Evolutionary conservation across 1,140 invertebrate genomes (phyloP), one percentile per base, ranked within the genome.

Genomic region (Adelges cooleyi): DNA sequence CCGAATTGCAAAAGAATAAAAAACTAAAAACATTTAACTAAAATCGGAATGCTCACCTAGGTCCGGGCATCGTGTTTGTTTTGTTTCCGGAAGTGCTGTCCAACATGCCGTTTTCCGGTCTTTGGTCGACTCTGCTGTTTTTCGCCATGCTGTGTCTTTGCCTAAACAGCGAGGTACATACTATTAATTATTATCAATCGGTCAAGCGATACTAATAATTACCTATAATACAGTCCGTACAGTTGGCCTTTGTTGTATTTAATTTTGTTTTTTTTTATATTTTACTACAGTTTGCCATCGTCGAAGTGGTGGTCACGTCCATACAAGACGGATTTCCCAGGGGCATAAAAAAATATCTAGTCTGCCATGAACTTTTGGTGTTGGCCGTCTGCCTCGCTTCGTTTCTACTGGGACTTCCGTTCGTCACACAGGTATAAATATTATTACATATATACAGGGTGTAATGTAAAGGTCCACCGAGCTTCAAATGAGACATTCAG

Each of bases 301-400:
- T 92, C 27, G 90, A 95, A 79, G 90, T 93, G 1, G 89, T 95
- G 1, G 86, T 93, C 0, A 94, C 91, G 2, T 90, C 90, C 1
- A 85, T 95, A 70, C 87, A 92, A 77, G 92, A 95, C 73, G 90
- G 89, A 29, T 92, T 93, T 74, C 87, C 87, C 0, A 82, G 84
- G 27, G 86, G 86, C 82, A 88, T 92, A 23, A 86, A 86, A 68
- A 85, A 81, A 66, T 82, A 85, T 70, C 77, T 92, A 20, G 84
- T 88, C 67, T 89, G 88, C 71, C 91, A 93, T 72, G 91, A 95
- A 77, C 75, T 93, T 49, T 74, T 94, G 27, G 90, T 94, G 8
- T 76, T 93, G 18, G 77, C 88, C 46, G 84, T 94, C 11, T 93
- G 90, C 72, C 77, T 84, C 17, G 81, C 92, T 36, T 90, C 89